Percentiles rank a stretch among this genome's conserved stretches.
Evolutionary conservation across 2,888 invertebrate species (phyloP).

Genomic region (Chesias legatella): DNA sequence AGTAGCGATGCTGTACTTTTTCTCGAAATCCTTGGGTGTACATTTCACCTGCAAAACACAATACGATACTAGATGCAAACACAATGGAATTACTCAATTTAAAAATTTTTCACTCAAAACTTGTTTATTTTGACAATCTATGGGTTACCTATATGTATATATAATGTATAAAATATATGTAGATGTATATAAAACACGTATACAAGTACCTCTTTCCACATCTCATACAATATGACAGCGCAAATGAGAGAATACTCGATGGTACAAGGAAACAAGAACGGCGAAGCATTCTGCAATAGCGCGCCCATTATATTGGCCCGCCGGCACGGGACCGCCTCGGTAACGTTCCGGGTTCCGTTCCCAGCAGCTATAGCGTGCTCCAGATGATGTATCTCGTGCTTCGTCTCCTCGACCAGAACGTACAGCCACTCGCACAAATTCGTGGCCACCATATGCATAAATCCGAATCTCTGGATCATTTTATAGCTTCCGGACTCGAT

Average conservation of each 20-base stretch:
- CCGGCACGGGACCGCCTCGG: conserved; percentile 65
- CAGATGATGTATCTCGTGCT: conserved; percentile 90
- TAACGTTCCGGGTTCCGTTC: conserved; percentile 38
- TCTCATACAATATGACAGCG: conserved; percentile 92
- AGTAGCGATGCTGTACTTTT: conserved; percentile 47
- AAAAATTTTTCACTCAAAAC: too few species aligned
- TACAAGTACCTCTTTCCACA: conserved; percentile 95
- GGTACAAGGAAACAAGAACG: conserved; percentile 93
- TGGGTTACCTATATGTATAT: too few species aligned
- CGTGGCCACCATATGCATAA: conserved; percentile 97
- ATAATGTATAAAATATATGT: too few species aligned
- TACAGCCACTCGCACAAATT: conserved; percentile 96
- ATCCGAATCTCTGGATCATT: conserved; percentile 90
- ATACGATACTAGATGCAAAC: conserved; percentile 2
- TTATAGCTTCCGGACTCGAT: conserved; percentile 82
- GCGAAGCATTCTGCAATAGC: conserved; percentile 84
- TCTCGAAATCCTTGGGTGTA: conserved; percentile 71
- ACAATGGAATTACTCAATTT: too few species aligned
- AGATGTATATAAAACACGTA: too few species aligned
- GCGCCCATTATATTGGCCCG: conserved; percentile 85
- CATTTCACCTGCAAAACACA: conserved; percentile 62
- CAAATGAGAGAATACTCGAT: conserved; percentile 96
- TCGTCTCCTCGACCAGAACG: conserved; percentile 92
- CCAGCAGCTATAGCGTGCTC: conserved; percentile 58
- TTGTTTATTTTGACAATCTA: too few species aligned